Evolutionary conservation across 2,113 vertebrate genomes (phyloP).

Genomic region (Zapornia atra): DNA sequence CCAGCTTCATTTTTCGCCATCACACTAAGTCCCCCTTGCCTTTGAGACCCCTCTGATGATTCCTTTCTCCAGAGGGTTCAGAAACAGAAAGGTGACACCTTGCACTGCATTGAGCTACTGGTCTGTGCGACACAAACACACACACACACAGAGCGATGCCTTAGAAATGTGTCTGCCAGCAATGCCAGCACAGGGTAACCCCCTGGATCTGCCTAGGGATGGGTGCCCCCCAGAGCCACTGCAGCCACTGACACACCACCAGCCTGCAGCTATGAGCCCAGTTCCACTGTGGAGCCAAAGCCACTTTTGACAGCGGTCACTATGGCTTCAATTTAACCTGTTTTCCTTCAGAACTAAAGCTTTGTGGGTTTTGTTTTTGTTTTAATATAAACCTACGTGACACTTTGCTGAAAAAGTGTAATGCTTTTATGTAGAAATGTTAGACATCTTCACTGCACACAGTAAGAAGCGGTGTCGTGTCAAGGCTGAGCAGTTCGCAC

Average conservation of each 20-base stretch:
- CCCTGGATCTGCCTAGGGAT: not conserved
- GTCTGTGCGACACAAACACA: not conserved
- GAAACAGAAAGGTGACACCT: not conserved
- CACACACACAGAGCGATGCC: not conserved
- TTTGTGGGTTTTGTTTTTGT: not conserved
- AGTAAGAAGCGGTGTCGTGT: not conserved
- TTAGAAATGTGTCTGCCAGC: not conserved
- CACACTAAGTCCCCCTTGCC: not conserved
- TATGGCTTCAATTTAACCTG: not conserved
- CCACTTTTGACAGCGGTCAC: not conserved
- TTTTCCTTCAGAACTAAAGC: not conserved
- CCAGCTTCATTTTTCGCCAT: not conserved
- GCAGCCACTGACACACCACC: not conserved
- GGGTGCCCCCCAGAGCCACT: not conserved
- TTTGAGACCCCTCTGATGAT: slow-evolving; percentile 6
- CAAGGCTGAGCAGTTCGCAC: not conserved
- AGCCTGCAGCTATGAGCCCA: not conserved
- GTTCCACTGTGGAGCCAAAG: not conserved
- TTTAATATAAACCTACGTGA: not conserved
- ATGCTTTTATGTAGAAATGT: not conserved
- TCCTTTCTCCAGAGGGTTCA: slow-evolving; percentile 37
- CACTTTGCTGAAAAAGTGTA: not conserved
- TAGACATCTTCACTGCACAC: not conserved
- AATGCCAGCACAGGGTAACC: not conserved
- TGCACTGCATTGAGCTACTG: not conserved